These are phyloP conservation scores for Artibeus jamaicensis DNA, from an alignment of 2,797 vertebrate species.

Conservation along the genomic window DNA sequence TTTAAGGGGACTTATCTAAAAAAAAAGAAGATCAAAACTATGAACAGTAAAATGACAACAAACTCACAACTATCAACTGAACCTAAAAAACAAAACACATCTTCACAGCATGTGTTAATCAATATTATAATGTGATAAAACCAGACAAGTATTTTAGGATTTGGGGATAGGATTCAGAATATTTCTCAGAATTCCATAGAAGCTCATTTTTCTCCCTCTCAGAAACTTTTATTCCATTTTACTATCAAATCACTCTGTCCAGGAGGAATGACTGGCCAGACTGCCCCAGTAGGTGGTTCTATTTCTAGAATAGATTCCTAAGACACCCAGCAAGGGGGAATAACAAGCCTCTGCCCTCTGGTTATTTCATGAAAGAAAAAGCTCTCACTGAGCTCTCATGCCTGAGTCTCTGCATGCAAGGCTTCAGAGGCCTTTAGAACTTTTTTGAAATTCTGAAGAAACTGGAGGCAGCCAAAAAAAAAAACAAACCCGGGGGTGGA, in stretches of 20 bases:
- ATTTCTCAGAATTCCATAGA: background rate
- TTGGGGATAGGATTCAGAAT: background rate
- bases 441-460: background rate
- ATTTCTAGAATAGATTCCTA: background rate
- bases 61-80: too few relatives aligned
- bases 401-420: background rate
- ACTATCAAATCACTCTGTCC: background rate
- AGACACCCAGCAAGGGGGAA: background rate
- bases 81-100: background rate
- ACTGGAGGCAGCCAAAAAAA: background rate
- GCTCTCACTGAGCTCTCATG: background rate
- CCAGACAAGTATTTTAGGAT: background rate
- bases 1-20: too few relatives aligned
- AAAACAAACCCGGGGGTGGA: too few relatives aligned
- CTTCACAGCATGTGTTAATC: background rate
- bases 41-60: too few relatives aligned
- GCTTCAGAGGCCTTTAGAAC: background rate
- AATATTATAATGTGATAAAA: background rate
- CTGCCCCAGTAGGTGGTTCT: background rate
- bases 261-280: background rate
- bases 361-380: constrained; percentile 32
- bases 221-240: background rate
- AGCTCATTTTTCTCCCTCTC: background rate
- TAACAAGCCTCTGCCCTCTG: background rate
- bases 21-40: too few relatives aligned